These are phyloP conservation scores for Plagodis dolabraria DNA, from an alignment of 2,888 invertebrate genomes.

Conservation along the genomic window DNA sequence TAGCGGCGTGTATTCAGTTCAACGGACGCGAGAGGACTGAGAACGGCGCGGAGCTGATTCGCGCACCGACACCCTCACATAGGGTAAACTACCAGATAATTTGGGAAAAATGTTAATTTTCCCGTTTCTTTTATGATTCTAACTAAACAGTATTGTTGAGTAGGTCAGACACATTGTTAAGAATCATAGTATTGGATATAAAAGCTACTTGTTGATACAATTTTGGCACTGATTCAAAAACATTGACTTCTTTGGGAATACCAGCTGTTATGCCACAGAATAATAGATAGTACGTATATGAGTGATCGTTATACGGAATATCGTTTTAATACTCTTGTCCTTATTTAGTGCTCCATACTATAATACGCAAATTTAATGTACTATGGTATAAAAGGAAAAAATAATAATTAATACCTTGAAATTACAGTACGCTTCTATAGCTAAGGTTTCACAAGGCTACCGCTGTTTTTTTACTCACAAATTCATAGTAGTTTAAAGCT, in stretches of 20 bases:
- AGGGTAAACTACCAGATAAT: constrained; percentile 58
- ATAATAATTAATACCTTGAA: too few species aligned
- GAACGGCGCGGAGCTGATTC: constrained; percentile 50
- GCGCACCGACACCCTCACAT: constrained; percentile 46
- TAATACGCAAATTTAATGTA: too few species aligned
- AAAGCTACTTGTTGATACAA: constrained; percentile 36
- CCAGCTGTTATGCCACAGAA: constrained; percentile 10
- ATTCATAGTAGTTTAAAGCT: too few species aligned
- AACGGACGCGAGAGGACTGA: constrained; percentile 57
- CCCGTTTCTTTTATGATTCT: neutral
- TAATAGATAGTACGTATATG: neutral
- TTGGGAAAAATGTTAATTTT: constrained; percentile 40
- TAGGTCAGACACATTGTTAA: neutral
- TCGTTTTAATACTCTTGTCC: too few species aligned
- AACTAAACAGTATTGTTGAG: neutral
- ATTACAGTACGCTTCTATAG: too few species aligned
- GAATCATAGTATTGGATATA: neutral
- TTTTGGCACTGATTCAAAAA: constrained; percentile 36
- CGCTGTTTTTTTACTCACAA: too few species aligned
- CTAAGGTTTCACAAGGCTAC: too few species aligned
- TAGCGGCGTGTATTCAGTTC: constrained; percentile 45
- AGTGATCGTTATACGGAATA: too few species aligned
- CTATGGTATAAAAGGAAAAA: too few species aligned
- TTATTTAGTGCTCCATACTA: too few species aligned
- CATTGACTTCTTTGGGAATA: constrained; percentile 20